Percentiles rank a stretch among this genome's conserved stretches.
Conservation (phyloP, 2,113 vertebrate genomes). For the Anarhynchus alexandrinus region DNA sequence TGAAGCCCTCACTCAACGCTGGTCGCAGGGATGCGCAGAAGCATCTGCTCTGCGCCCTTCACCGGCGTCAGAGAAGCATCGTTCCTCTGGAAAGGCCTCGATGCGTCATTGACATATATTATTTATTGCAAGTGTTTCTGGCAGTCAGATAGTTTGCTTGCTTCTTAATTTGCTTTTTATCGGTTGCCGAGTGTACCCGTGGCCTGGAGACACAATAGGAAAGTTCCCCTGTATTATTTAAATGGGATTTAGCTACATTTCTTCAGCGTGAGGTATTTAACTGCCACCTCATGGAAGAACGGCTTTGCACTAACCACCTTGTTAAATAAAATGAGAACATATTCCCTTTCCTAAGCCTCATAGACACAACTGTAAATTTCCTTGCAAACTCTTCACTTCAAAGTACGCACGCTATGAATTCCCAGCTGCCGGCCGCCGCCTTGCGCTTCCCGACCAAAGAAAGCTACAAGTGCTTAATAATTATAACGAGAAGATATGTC, state of each 20-base stretch:
- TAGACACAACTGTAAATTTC: neutral
- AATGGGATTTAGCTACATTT: neutral
- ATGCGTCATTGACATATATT: neutral
- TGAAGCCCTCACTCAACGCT: neutral
- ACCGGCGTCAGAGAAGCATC: neutral
- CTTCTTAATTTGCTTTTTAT: neutral
- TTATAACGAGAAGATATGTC: neutral
- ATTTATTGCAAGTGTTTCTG: neutral
- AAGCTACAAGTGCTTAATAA: neutral
- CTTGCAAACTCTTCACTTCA: neutral
- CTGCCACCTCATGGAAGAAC: neutral
- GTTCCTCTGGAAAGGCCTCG: neutral
- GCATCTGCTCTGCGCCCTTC: neutral
- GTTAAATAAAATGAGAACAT: neutral
- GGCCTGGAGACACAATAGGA: neutral
- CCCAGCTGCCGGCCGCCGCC: neutral
- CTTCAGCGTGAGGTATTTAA: neutral
- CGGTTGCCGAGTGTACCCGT: neutral
- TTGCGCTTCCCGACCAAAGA: neutral
- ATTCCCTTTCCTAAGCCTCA: neutral
- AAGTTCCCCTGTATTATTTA: neutral
- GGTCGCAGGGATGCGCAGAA: neutral
- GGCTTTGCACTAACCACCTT: neutral
- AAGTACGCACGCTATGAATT: accelerated
- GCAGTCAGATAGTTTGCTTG: neutral